These are phyloP conservation scores for Acrossocheilus wenchowensis DNA, from an alignment of 2,797 vertebrate species.

Conservation along the genomic window DNA sequence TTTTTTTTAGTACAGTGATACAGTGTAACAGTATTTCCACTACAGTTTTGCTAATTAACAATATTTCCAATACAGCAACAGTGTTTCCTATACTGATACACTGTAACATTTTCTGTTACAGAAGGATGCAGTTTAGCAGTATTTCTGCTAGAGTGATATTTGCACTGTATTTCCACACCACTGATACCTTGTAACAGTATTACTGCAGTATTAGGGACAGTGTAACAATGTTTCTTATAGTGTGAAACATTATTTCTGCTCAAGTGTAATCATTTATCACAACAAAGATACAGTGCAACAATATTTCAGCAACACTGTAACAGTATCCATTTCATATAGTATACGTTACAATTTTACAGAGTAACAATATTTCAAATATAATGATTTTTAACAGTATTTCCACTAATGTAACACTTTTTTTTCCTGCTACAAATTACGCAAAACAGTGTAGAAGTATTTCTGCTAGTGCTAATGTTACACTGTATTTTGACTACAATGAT, in stretches of 20 bases:
- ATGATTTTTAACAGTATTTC: not conserved
- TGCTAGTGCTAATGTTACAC: not conserved
- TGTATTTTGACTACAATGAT: not conserved
- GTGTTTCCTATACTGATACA: not conserved
- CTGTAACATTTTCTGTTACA: not conserved
- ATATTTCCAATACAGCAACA: not conserved
- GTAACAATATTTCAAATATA: not conserved
- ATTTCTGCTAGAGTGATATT: not conserved
- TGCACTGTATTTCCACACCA: not conserved
- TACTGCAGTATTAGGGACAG: not conserved
- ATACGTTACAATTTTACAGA: not conserved
- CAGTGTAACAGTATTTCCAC: not conserved
- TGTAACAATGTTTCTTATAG: not conserved
- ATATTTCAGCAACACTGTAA: not conserved
- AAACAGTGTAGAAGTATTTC: not conserved
- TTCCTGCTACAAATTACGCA: not conserved
- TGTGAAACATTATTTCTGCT: not conserved
- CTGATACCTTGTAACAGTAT: not conserved
- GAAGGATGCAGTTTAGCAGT: not conserved
- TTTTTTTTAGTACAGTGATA: not conserved
- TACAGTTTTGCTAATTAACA: not conserved
- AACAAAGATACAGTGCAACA: not conserved
- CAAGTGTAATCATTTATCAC: not conserved
- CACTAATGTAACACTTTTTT: not conserved
- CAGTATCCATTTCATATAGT: not conserved